phyloP scores from a whole-genome alignment of 2,113 vertebrate genomes.

The Butastur rufipennis region DNA sequence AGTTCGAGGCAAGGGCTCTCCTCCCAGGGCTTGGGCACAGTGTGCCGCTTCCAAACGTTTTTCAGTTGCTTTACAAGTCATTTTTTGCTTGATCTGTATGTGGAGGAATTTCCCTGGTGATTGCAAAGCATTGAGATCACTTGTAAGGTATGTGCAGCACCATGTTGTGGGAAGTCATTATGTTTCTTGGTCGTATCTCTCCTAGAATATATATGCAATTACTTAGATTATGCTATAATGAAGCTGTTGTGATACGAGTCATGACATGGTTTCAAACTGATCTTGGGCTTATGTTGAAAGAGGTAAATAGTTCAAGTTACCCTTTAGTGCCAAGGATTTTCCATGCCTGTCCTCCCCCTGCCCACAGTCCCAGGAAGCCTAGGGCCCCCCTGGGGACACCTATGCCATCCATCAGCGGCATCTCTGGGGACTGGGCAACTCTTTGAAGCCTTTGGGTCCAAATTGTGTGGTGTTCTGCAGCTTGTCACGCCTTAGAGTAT shows the following conservation, averaged over 20 bases:
- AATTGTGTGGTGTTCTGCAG: background rate
- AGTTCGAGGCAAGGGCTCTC: background rate
- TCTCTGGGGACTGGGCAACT: background rate
- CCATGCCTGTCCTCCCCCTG: background rate
- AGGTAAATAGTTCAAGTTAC: background rate
- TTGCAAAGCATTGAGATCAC: background rate
- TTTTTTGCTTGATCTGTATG: background rate
- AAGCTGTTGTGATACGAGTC: background rate
- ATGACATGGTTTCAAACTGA: background rate
- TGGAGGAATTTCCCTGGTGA: background rate
- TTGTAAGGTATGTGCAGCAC: background rate
- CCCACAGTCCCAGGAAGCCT: rapidly evolving
- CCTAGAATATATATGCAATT: background rate
- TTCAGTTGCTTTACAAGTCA: background rate
- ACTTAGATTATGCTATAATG: background rate
- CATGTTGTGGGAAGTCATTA: background rate
- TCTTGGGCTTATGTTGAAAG: background rate
- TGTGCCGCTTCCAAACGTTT: background rate
- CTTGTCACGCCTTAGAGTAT: background rate
- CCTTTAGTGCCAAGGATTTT: background rate
- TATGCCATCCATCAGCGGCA: rapidly evolving
- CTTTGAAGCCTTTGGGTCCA: background rate
- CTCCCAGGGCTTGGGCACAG: background rate
- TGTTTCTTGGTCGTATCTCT: background rate
- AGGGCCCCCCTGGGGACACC: rapidly evolving